phyloP scores from a whole-genome alignment of 1,140 invertebrate genomes.

The Cecropterus lyciades region DNA sequence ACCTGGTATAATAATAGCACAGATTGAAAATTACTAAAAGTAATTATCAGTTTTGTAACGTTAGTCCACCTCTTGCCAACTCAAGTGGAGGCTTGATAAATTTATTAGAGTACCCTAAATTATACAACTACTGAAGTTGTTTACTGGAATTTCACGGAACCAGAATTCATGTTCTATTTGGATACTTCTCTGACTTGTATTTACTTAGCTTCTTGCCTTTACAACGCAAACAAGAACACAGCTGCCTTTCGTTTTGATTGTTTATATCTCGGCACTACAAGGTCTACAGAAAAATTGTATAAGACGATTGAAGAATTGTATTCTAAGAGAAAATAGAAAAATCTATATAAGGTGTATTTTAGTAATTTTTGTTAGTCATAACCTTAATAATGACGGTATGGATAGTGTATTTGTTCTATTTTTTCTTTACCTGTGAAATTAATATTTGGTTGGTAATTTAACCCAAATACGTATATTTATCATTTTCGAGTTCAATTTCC shows the following conservation, averaged over 20 bases:
- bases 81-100: slow-evolving; percentile 10
- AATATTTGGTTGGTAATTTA: too few species aligned
- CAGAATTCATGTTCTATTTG: slow-evolving; percentile 12
- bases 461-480: too few species aligned
- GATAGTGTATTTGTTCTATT: too few species aligned
- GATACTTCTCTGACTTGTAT: slow-evolving; percentile 7
- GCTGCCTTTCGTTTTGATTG: background rate
- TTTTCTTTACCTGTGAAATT: too few species aligned
- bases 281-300: background rate
- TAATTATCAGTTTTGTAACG: slow-evolving; percentile 9
- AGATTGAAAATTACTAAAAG: background rate
- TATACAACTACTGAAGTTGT: slow-evolving; percentile 14
- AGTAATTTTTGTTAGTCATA: too few species aligned
- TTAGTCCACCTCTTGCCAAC: slow-evolving; percentile 2
- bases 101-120: slow-evolving; percentile 14
- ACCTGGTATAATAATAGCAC: background rate
- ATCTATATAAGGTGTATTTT: too few species aligned
- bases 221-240: background rate
- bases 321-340: background rate
- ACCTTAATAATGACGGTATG: too few species aligned
- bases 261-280: background rate
- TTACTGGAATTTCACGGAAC: slow-evolving; percentile 10
- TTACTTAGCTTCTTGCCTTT: slow-evolving; percentile 2
- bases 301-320: background rate
- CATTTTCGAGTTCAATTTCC: too few species aligned